Conservation (phyloP, 2,113 vertebrate genomes). For the Brachypodius melanocephalos region DNA sequence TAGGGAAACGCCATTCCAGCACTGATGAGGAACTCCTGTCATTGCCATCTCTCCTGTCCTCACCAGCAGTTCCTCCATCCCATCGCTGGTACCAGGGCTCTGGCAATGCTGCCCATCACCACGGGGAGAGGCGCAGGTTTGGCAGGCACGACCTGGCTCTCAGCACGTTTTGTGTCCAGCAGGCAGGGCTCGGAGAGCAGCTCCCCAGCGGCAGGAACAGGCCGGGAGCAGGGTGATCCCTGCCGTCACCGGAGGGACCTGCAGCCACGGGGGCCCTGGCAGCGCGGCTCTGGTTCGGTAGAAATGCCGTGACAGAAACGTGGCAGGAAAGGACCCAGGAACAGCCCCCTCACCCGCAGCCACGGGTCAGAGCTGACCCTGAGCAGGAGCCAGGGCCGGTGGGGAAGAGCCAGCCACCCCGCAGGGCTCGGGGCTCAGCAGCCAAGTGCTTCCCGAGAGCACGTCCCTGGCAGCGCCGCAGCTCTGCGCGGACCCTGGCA, state of each 20-base stretch:
- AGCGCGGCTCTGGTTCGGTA: accelerated
- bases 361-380: accelerated
- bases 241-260: neutral
- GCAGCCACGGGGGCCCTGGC: neutral
- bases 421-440: neutral
- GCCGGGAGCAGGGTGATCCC: neutral
- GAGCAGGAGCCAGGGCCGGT: neutral
- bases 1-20: accelerated
- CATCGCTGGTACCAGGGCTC: accelerated
- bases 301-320: accelerated
- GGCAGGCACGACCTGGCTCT: accelerated
- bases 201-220: neutral
- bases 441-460: neutral
- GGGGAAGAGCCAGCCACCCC: neutral
- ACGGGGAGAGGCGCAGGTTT: accelerated
- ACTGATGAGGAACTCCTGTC: neutral
- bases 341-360: accelerated
- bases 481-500: neutral
- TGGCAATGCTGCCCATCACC: neutral
- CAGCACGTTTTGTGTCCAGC: accelerated
- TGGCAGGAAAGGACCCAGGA: neutral
- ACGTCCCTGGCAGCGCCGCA: neutral
- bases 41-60: neutral
- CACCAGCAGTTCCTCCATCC: accelerated
- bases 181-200: neutral